Evolutionary conservation across 2,113 vertebrate genomes (phyloP).

Genomic region (Poeciliopsis retropinna): DNA sequence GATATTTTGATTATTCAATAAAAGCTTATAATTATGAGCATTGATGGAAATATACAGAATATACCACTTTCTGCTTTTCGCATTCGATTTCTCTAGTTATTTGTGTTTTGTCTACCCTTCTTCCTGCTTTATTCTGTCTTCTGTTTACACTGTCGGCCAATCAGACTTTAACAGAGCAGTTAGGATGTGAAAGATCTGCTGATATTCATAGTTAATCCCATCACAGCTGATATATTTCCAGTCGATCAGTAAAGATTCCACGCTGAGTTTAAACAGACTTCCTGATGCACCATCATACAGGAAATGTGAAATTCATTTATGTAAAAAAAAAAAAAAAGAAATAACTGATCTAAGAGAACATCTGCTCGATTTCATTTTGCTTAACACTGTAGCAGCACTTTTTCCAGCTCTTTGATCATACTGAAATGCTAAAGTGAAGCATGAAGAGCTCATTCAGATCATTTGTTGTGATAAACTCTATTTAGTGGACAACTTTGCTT

Average conservation of each 20-base stretch:
- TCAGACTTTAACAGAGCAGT: neutral
- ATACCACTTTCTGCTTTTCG: neutral
- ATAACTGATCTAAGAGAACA: neutral
- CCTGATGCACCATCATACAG: neutral
- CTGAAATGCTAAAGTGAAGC: neutral
- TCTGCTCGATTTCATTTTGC: neutral
- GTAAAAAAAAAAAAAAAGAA: neutral
- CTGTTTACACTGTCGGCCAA: neutral
- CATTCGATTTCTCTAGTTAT: neutral
- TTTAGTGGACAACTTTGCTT: neutral
- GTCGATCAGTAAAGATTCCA: neutral
- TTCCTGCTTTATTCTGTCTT: neutral
- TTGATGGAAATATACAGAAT: neutral
- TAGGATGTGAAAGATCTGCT: neutral
- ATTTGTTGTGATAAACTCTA: neutral
- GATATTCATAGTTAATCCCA: neutral
- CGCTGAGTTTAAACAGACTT: neutral
- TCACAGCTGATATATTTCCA: conserved; percentile 2
- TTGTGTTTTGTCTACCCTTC: neutral
- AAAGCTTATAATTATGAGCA: neutral
- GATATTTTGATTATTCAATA: neutral
- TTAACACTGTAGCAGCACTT: neutral
- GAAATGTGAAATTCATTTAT: conserved; percentile 13
- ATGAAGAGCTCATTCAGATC: neutral
- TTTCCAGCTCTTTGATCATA: neutral